Percentiles rank a stretch among this genome's conserved stretches.
These are phyloP conservation scores for Sula dactylatra DNA, from an alignment of 2,113 vertebrate genomes.

Conservation along the genomic window DNA sequence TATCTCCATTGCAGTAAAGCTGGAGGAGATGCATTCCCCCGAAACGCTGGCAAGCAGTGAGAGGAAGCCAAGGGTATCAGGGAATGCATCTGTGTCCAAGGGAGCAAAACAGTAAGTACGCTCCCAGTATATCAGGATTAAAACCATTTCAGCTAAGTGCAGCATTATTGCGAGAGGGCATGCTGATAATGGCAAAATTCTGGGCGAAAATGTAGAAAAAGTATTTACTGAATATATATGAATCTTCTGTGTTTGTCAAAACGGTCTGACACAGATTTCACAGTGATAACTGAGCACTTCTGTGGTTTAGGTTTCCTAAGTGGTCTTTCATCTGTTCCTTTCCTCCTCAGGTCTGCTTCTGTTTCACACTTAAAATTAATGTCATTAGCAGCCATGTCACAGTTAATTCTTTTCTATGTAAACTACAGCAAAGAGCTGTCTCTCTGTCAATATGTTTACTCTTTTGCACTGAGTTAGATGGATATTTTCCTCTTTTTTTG, in stretches of 20 bases:
- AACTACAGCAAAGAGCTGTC: background rate
- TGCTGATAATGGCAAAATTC: background rate
- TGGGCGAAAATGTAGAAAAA: background rate
- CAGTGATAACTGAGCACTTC: background rate
- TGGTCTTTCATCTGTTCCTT: background rate
- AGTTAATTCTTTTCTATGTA: background rate
- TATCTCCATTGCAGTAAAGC: background rate
- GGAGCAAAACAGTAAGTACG: background rate
- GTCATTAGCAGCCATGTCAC: background rate
- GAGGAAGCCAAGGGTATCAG: background rate
- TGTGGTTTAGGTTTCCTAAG: background rate
- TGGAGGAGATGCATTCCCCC: background rate
- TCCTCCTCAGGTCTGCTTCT: background rate
- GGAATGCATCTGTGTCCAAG: background rate
- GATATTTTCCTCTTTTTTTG: background rate
- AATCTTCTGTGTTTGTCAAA: background rate
- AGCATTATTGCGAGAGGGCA: background rate
- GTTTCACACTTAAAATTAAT: background rate
- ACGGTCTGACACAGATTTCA: background rate
- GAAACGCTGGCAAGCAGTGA: background rate
- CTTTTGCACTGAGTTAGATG: background rate
- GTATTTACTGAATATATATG: background rate
- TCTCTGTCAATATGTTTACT: background rate
- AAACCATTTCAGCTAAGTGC: background rate
- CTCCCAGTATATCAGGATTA: background rate